A percentile compares a stretch with the other conserved stretches of the same genome.
These are phyloP conservation scores for Siderastrea siderea DNA, from an alignment of 92 coral and sea anemone species.

Conservation along the genomic window DNA sequence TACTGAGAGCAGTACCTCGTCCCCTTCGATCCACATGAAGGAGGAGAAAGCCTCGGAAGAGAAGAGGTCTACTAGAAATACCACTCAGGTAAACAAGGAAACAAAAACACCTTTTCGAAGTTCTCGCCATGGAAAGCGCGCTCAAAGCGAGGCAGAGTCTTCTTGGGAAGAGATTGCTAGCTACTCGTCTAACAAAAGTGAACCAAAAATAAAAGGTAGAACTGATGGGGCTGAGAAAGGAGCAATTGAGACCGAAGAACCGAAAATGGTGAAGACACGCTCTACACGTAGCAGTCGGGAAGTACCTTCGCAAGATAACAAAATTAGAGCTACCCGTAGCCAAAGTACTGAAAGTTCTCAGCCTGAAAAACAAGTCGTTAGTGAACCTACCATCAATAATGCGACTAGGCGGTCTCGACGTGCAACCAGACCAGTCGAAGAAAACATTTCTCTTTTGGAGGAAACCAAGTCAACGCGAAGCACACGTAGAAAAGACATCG, in stretches of 20 bases:
- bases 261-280: not conserved
- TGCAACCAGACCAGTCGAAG: not conserved
- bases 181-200: not conserved
- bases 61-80: not conserved
- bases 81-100: not conserved
- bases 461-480: not conserved
- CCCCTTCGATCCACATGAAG: not conserved
- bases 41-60: not conserved
- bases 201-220: not conserved
- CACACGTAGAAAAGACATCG: not conserved
- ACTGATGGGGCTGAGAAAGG: not conserved
- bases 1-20: not conserved
- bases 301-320: not conserved
- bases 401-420: conserved; percentile 24
- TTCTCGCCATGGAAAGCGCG: conserved; percentile 9
- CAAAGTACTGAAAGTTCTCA: conserved; percentile 3
- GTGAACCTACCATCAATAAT: not conserved
- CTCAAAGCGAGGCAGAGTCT: not conserved
- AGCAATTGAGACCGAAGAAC: not conserved
- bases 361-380: not conserved
- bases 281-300: conserved; percentile 15
- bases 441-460: conserved; percentile 1
- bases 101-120: not conserved
- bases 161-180: not conserved
- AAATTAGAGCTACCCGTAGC: not conserved